Percentiles rank a stretch among this genome's conserved stretches.
Evolutionary conservation across 1,140 invertebrate species (phyloP).

Genomic region (Callitettix versicolor): DNA sequence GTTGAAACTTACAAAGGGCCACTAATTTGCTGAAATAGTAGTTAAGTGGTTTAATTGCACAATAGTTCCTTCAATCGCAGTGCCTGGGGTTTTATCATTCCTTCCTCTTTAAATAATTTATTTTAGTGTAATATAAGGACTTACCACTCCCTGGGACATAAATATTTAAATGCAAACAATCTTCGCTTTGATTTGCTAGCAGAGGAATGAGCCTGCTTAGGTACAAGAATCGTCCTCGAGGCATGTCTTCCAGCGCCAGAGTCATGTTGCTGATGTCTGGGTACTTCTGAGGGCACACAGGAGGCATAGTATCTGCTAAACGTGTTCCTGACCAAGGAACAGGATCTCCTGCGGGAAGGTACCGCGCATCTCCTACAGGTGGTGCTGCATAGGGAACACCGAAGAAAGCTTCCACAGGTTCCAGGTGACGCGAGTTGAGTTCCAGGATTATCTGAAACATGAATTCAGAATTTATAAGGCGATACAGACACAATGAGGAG

Average conservation of each 20-base stretch:
- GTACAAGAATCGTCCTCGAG: constrained; percentile 45
- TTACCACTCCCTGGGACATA: constrained; percentile 74
- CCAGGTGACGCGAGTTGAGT: constrained; percentile 58
- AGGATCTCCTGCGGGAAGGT: constrained; percentile 55
- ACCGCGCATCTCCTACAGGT: constrained; percentile 57
- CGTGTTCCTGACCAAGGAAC: constrained; percentile 58
- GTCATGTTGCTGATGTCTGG: constrained; percentile 34
- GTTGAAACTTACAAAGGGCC: too few species aligned
- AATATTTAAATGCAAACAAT: constrained; percentile 82
- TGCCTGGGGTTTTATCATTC: too few species aligned
- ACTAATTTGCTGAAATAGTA: too few species aligned
- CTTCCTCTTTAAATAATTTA: too few species aligned
- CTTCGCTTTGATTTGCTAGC: constrained; percentile 72
- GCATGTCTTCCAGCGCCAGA: constrained; percentile 54
- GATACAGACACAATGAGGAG: too few species aligned
- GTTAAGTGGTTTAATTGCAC: too few species aligned
- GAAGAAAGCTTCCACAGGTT: constrained; percentile 67
- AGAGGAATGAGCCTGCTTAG: constrained; percentile 50
- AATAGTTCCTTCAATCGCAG: too few species aligned
- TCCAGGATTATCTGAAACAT: constrained; percentile 46
- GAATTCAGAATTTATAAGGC: too few species aligned
- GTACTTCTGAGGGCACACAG: constrained; percentile 63
- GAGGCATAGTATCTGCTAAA: constrained; percentile 60
- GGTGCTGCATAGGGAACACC: constrained; percentile 76
- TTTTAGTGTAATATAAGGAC: constrained; percentile 29